Evolutionary conservation across 92 coral and sea anemone genomes (phyloP), one percentile per base, ranked within the genome.

Genomic region (Heliopora coerulea): DNA sequence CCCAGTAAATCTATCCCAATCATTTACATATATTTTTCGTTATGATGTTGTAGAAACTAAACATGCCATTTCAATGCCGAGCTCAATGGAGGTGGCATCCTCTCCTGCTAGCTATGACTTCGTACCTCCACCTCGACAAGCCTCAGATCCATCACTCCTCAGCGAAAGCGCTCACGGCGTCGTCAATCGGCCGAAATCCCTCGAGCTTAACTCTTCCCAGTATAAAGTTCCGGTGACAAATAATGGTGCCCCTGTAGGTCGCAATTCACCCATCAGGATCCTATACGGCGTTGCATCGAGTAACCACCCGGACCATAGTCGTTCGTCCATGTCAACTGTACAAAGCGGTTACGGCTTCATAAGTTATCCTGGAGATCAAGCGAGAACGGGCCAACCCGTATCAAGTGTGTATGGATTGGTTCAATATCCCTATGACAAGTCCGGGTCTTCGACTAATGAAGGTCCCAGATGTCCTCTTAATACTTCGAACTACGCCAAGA

Each of bases 31-130:
- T 61, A 7, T 34, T 5, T 32, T 63, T 19, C 10, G 2, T 1
- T 44, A 46, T 54, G 9, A 17, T 49, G 49, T 34, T 54, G 40
- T 61, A 49, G 59, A 49, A 27, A 52, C 13, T 28, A 33, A n/a
- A 23, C 56, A 68, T 23, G 59, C 77, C 20, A 50, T 0, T 13
- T 70, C 77, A 0, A 27, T 70, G 56, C 77, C 63, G 8, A 33
- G 3, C 49, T 49, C 31, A 23, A 56, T 56, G 3, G 30, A 23
- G 12, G 26, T n/a, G 1, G 11, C 48, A 5, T 54, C 77, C 8
- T 70, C 77, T 54, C 74, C 74, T 12, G 49, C 77, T 11, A 70
- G 77, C 42, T 92, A 92, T 60, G 93, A 92, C 59, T 28, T 78
- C 0, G 97, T 92, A 9, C 92, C 96, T 42, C 57, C 74, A 0